A percentile compares a stretch with the other conserved stretches of the same genome.
These are phyloP conservation scores for Pristionchus fissidentatus DNA, from an alignment of 2,888 invertebrate genomes.

Conservation along the genomic window DNA sequence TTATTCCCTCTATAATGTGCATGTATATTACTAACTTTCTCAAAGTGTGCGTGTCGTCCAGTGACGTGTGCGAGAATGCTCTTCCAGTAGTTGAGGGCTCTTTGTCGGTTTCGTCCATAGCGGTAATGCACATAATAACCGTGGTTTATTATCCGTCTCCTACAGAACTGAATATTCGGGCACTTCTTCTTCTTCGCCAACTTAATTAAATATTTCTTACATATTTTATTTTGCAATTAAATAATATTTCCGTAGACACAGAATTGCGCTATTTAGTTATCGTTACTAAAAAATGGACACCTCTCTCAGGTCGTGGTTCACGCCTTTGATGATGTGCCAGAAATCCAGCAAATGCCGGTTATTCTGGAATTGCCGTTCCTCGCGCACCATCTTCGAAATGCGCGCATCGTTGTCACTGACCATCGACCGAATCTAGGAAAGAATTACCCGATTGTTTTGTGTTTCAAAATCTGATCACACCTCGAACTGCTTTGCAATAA, in stretches of 20 bases:
- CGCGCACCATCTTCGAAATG: neutral
- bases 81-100: neutral
- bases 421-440: neutral
- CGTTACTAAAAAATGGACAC: neutral
- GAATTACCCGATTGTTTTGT: neutral
- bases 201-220: too few species aligned
- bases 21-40: neutral
- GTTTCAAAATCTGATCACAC: too few species aligned
- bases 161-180: neutral
- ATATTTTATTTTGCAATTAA: too few species aligned
- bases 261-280: too few species aligned
- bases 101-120: neutral
- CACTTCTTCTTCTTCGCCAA: neutral
- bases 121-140: neutral
- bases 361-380: neutral
- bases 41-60: too few species aligned
- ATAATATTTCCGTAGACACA: too few species aligned
- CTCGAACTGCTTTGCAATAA: too few species aligned
- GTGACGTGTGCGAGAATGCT: too few species aligned
- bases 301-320: neutral
- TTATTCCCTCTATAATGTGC: neutral
- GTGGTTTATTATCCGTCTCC: conserved; percentile 1
- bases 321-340: neutral
- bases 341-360: neutral
- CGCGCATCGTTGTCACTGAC: neutral